These are phyloP conservation scores for Dasypogon diadema DNA, from an alignment of 2,888 invertebrate species.

Conservation along the genomic window DNA sequence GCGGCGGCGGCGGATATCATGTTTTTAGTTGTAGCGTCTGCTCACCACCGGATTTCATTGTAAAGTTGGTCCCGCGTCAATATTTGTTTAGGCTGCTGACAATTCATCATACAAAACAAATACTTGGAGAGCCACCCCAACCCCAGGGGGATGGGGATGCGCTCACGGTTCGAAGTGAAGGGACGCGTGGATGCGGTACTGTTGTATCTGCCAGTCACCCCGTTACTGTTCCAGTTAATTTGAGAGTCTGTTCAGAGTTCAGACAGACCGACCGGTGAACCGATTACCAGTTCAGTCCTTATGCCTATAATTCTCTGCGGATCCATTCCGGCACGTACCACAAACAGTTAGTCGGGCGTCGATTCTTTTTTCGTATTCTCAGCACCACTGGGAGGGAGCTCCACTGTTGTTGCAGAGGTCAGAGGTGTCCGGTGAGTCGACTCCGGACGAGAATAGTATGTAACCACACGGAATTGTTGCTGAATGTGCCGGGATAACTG, in stretches of 20 bases:
- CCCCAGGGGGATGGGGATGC: neutral
- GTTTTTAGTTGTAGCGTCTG: constrained; percentile 15
- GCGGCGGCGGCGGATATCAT: neutral
- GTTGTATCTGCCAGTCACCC: neutral
- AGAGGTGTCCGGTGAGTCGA: no score
- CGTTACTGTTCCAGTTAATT: constrained; percentile 24
- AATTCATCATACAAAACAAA: constrained; percentile 31
- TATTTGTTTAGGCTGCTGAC: constrained; percentile 27
- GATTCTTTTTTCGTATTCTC: constrained; percentile 17
- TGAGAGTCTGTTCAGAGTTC: neutral
- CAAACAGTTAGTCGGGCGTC: constrained; percentile 16
- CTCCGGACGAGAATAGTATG: neutral
- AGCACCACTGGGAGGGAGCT: neutral
- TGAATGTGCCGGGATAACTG: constrained; percentile 2
- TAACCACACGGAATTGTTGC: constrained; percentile 8
- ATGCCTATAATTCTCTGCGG: constrained; percentile 32
- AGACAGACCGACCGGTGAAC: neutral
- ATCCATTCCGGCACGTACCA: constrained; percentile 32
- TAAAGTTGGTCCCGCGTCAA: constrained; percentile 26
- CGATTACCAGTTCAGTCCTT: neutral
- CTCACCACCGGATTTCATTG: neutral
- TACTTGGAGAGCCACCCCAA: neutral
- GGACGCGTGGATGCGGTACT: neutral
- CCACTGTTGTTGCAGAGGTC: constrained; percentile 13
- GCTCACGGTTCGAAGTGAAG: neutral